Conservation (phyloP, 2,888 invertebrate genomes). For the Adineta ricciae region DNA sequence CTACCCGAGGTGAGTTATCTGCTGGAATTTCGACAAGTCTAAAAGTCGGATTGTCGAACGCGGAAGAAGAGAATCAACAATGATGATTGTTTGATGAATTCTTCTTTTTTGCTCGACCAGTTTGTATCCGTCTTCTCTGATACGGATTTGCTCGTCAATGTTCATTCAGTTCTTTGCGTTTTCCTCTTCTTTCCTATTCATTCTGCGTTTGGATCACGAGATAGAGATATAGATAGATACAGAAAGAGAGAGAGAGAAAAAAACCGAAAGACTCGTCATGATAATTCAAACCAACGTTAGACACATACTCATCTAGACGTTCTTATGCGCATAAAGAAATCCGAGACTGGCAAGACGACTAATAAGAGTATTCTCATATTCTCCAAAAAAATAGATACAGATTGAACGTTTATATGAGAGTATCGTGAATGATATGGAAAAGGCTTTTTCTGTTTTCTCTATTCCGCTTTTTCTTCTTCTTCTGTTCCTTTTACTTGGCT, state of each 20-base stretch:
- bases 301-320: not conserved
- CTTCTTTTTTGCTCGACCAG: not conserved
- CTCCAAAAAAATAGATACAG: not conserved
- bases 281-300: not conserved
- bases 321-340: slow-evolving; percentile 2
- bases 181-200: not conserved
- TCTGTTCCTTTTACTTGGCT: not conserved
- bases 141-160: not conserved
- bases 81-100: not conserved
- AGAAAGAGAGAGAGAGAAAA: not conserved
- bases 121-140: not conserved
- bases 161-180: not conserved
- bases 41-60: not conserved
- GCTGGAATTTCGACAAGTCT: not conserved
- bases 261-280: not conserved
- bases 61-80: not conserved
- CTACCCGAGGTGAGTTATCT: not conserved
- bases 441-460: not conserved
- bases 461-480: not conserved
- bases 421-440: not conserved
- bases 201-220: not conserved
- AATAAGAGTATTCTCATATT: not conserved
- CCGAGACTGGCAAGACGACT: not conserved
- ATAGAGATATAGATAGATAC: not conserved
- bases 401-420: not conserved